Conservation (phyloP, 2,888 invertebrate genomes). For the Artemia sp. region DNA sequence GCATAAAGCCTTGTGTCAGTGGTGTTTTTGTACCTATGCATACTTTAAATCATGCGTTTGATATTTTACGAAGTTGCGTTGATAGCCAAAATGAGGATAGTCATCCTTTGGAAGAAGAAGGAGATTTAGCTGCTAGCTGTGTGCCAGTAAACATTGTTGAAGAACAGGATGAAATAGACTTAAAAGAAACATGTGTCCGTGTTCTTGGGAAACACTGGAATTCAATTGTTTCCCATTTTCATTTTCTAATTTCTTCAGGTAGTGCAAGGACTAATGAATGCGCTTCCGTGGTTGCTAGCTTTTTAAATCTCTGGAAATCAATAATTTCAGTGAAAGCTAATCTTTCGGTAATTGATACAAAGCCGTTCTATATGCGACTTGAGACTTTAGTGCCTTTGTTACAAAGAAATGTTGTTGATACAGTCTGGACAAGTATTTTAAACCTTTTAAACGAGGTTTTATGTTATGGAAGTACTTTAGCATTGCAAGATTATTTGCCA, state of each 20-base stretch:
- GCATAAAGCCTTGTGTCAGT: conserved; percentile 43
- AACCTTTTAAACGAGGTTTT: conserved; percentile 74
- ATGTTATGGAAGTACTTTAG: conserved; percentile 76
- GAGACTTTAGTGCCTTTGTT: conserved; percentile 58
- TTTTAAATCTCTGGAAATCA: conserved; percentile 70
- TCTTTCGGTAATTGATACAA: conserved; percentile 69
- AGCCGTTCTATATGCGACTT: conserved; percentile 67
- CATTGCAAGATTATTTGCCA: conserved; percentile 66
- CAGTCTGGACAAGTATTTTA: conserved; percentile 66
- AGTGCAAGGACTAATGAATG: conserved; percentile 27
- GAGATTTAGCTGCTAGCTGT: conserved; percentile 4
- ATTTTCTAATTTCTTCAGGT: conserved; percentile 36
- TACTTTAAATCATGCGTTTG: conserved; percentile 24
- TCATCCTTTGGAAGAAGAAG: conserved; percentile 45
- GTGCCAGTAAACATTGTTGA: conserved; percentile 33
- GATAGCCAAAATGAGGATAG: conserved; percentile 25
- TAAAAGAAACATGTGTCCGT: conserved; percentile 69
- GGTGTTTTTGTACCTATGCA: conserved; percentile 44
- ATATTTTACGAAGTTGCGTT: conserved; percentile 23
- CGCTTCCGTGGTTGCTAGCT: conserved; percentile 43
- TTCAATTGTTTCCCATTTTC: conserved; percentile 47
- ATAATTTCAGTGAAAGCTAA: conserved; percentile 79
- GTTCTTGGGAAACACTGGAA: conserved; percentile 71
- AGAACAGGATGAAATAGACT: conserved; percentile 37
- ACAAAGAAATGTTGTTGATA: conserved; percentile 45